A percentile compares a stretch with the other conserved stretches of the same genome.
phyloP scores from a whole-genome alignment of 2,113 vertebrate species.

The Crotophaga sulcirostris region DNA sequence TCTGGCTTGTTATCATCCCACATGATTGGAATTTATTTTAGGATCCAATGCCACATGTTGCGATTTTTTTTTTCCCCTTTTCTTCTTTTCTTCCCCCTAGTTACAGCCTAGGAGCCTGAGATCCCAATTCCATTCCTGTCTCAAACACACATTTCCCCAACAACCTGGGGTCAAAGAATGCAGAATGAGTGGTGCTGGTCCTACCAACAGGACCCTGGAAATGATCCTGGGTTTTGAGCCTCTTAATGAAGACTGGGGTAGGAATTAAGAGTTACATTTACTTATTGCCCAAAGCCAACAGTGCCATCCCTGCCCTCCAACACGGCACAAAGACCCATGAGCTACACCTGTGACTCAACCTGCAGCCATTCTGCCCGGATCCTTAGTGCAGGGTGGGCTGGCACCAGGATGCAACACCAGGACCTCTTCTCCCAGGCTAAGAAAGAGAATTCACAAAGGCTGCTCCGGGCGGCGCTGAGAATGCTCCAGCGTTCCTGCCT shows the following conservation, averaged over 20 bases:
- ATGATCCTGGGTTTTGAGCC: neutral
- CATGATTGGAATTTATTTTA: slow-evolving; percentile 56
- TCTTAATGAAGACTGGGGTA: neutral
- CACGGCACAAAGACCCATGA: fast-evolving
- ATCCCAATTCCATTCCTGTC: neutral
- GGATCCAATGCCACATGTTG: slow-evolving; percentile 39
- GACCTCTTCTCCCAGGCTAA: neutral
- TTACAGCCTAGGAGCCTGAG: neutral
- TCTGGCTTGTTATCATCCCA: slow-evolving; percentile 57
- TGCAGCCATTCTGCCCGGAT: neutral
- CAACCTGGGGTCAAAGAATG: neutral
- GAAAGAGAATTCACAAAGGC: neutral
- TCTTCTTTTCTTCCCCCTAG: neutral
- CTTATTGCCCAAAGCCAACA: neutral
- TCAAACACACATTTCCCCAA: neutral
- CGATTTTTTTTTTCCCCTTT: neutral
- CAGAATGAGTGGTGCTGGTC: neutral
- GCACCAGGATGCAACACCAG: neutral
- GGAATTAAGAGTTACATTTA: neutral
- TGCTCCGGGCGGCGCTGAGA: neutral
- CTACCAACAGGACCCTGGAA: neutral
- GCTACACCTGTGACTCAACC: neutral
- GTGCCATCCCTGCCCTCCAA: neutral
- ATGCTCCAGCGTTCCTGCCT: neutral
- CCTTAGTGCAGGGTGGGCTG: fast-evolving